Conservation (phyloP, 1,140 invertebrate genomes). For the Coboldia fuscipes region DNA sequence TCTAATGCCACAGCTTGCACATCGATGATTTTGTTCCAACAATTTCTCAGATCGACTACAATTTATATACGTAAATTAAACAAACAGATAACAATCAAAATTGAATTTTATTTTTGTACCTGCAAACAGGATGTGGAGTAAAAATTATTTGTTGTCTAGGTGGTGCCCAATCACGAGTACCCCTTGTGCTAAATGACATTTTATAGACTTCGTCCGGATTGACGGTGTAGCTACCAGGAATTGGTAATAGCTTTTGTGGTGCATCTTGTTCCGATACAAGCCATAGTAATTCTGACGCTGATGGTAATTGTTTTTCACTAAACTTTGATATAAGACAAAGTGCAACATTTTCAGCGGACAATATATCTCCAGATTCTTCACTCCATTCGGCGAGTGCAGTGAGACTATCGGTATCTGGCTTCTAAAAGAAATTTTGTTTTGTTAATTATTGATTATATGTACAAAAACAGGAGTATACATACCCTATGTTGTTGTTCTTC, state of each 20-base stretch:
- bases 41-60: constrained; percentile 38
- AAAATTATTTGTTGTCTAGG: constrained; percentile 70
- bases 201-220: constrained; percentile 34
- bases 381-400: constrained; percentile 7
- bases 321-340: constrained; percentile 55
- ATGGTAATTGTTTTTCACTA: constrained; percentile 50
- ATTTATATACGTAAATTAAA: neutral
- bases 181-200: constrained; percentile 26
- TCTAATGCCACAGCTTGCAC: constrained; percentile 69
- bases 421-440: too few relatives aligned
- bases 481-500: too few relatives aligned
- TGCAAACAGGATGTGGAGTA: constrained; percentile 37
- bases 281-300: constrained; percentile 63
- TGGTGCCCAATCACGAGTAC: constrained; percentile 66
- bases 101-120: constrained; percentile 6
- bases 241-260: constrained; percentile 51
- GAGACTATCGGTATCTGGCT: constrained; percentile 3
- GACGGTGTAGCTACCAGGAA: constrained; percentile 46
- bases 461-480: too few relatives aligned
- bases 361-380: constrained; percentile 3
- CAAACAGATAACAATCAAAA: neutral
- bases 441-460: too few relatives aligned
- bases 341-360: constrained; percentile 59
- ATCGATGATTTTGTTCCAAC: constrained; percentile 58
- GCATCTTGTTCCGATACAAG: constrained; percentile 59